These are phyloP conservation scores for Grapholita molesta DNA, from an alignment of 1,140 invertebrate species.

Conservation along the genomic window DNA sequence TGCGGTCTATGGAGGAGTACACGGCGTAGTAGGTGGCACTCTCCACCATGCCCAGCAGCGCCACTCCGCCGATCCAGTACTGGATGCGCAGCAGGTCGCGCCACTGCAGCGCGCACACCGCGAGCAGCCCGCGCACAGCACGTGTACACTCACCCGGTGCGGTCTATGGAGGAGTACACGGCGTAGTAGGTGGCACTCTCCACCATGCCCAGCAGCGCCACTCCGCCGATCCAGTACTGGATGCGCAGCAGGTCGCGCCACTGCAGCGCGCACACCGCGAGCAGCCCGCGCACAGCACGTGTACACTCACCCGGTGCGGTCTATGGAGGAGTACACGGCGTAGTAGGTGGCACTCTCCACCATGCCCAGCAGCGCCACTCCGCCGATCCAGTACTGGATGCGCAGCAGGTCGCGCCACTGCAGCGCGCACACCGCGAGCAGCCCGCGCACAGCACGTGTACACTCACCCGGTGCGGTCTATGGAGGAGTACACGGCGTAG, in stretches of 20 bases:
- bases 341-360: slow-evolving; percentile 93
- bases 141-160: slow-evolving; percentile 83
- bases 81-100: slow-evolving; percentile 94
- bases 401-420: slow-evolving; percentile 95
- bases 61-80: slow-evolving; percentile 96
- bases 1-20: slow-evolving; percentile 56
- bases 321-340: slow-evolving; percentile 81
- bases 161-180: slow-evolving; percentile 78
- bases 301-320: slow-evolving; percentile 81
- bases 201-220: slow-evolving; percentile 91
- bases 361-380: slow-evolving; percentile 92
- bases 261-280: slow-evolving; percentile 89
- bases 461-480: no score
- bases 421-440: slow-evolving; percentile 90
- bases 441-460: slow-evolving; percentile 72
- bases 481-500: no score
- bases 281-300: slow-evolving; percentile 90
- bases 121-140: slow-evolving; percentile 89
- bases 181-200: slow-evolving; percentile 94
- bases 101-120: slow-evolving; percentile 92
- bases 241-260: slow-evolving; percentile 95
- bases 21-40: slow-evolving; percentile 95
- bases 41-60: slow-evolving; percentile 91
- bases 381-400: slow-evolving; percentile 97
- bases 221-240: slow-evolving; percentile 96